Evolutionary conservation across 2,113 vertebrate species (phyloP).

Genomic region (Clarias batrachus): DNA sequence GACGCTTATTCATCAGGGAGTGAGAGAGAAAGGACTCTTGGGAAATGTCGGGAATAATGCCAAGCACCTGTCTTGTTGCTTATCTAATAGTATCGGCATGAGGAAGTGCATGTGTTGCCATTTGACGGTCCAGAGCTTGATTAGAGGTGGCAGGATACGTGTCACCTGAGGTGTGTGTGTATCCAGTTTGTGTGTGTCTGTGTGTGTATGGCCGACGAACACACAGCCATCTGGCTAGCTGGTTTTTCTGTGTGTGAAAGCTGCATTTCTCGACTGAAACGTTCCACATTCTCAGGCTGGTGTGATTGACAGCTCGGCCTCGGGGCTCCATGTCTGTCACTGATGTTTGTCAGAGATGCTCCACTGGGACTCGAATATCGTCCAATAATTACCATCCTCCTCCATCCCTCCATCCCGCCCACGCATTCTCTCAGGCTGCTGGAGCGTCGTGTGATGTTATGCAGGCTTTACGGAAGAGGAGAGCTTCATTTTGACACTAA

Average conservation of each 20-base stretch:
- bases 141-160: conserved; percentile 25
- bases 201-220: conserved; percentile 24
- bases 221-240: conserved; percentile 52
- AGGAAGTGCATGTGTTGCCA: conserved; percentile 20
- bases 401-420: conserved; percentile 39
- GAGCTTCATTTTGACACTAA: conserved; percentile 49
- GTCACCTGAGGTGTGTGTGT: conserved; percentile 31
- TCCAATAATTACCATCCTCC: conserved; percentile 63
- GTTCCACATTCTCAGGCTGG: conserved; percentile 47
- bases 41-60: conserved; percentile 18
- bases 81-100: conserved; percentile 12
- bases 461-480: conserved; percentile 42
- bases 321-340: conserved; percentile 63
- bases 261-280: conserved; percentile 57
- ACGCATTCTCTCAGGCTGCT: conserved; percentile 34
- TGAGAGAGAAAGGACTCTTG: not conserved
- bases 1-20: not conserved
- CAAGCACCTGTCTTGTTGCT: not conserved
- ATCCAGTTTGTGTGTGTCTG: conserved; percentile 7
- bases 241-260: conserved; percentile 50
- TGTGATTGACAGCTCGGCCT: conserved; percentile 70
- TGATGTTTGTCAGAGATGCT: conserved; percentile 63
- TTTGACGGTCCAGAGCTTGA: conserved; percentile 28
- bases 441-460: conserved; percentile 32
- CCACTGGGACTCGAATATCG: conserved; percentile 61